These are phyloP conservation scores for Rhizomys pruinosus DNA, from an alignment of 2,113 vertebrate species.

Conservation along the genomic window DNA sequence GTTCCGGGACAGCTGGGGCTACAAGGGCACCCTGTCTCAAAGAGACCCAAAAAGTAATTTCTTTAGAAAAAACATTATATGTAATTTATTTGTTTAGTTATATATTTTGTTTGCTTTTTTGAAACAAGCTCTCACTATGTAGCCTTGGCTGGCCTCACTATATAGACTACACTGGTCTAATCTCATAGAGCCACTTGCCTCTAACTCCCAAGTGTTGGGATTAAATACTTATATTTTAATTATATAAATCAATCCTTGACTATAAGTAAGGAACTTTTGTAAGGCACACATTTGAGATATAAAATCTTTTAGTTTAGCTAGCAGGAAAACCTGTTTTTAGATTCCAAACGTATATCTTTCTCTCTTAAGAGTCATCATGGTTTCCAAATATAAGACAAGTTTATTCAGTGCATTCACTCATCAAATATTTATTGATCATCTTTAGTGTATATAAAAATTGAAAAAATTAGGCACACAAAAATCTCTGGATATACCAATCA, in stretches of 20 bases:
- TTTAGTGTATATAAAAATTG: not conserved
- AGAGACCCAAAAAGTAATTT: too few relatives aligned
- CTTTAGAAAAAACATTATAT: conserved; percentile 56
- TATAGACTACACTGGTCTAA: too few relatives aligned
- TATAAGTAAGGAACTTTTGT: not conserved
- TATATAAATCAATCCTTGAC: not conserved
- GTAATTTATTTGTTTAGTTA: conserved; percentile 18
- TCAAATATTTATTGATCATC: conserved; percentile 28
- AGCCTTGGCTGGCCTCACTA: too few relatives aligned
- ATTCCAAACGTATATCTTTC: conserved; percentile 16
- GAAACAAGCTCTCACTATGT: too few relatives aligned
- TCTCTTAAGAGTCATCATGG: conserved; percentile 19
- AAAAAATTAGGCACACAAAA: conserved; percentile 18
- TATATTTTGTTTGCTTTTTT: not conserved
- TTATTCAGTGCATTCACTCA: not conserved
- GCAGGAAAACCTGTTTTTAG: not conserved
- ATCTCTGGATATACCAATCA: conserved; percentile 11
- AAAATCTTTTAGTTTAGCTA: conserved; percentile 30
- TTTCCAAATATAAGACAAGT: conserved; percentile 36
- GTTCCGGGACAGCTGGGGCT: too few relatives aligned
- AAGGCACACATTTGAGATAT: not conserved
- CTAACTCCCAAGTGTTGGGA: too few relatives aligned
- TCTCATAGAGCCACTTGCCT: too few relatives aligned
- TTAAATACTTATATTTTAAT: not conserved
- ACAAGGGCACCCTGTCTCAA: too few relatives aligned